These are phyloP conservation scores for Otocyon megalotis DNA, from an alignment of 2,113 vertebrate genomes.

Conservation along the genomic window DNA sequence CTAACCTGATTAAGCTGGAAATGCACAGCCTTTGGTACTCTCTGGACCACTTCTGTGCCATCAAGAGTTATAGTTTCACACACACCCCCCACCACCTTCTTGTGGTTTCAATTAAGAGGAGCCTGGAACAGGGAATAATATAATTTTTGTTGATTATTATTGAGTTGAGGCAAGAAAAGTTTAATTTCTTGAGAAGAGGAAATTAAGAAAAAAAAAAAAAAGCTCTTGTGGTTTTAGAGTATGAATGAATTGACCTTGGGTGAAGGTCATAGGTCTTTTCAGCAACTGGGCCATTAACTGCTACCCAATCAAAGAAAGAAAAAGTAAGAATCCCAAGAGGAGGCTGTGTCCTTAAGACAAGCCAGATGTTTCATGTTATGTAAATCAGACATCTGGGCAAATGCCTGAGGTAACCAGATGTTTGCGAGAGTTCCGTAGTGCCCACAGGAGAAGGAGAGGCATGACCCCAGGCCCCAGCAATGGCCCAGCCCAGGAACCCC, in stretches of 20 bases:
- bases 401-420: not conserved
- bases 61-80: not conserved
- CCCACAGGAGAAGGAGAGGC: not conserved
- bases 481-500: not conserved
- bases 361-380: not conserved
- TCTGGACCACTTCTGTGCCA: not conserved
- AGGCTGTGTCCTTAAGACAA: not conserved
- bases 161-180: not conserved
- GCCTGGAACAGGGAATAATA: not conserved
- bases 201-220: not conserved
- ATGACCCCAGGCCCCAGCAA: not conserved
- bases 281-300: not conserved
- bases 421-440: fast-evolving
- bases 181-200: not conserved
- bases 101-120: not conserved
- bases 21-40: not conserved
- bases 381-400: not conserved
- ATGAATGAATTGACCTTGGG: not conserved
- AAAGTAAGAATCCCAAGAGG: not conserved
- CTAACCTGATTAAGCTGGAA: not conserved
- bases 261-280: not conserved
- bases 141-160: not conserved
- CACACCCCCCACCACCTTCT: not conserved
- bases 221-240: not conserved
- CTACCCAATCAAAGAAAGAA: not conserved